A percentile compares a stretch with the other conserved stretches of the same genome.
Conservation (phyloP, 2,113 vertebrate genomes). For the Corythaeola cristata region DNA sequence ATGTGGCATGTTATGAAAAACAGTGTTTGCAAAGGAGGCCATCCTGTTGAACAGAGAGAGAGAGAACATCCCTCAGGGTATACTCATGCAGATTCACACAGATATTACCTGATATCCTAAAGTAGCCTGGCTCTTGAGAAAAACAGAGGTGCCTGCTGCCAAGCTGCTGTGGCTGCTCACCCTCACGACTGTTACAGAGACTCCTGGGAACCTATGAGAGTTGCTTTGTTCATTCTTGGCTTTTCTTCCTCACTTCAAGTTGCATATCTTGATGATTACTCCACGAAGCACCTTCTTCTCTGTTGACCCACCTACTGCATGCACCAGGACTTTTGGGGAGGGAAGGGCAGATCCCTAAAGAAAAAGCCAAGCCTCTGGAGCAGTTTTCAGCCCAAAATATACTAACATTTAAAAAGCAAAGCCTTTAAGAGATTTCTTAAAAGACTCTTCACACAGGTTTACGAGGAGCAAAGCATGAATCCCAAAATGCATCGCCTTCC, state of each 20-base stretch:
- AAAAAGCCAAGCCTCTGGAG: not conserved
- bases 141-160: conserved; percentile 15
- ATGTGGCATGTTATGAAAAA: conserved; percentile 25
- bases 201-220: conserved; percentile 1
- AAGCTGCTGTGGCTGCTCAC: not conserved
- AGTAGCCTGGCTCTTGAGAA: conserved; percentile 16
- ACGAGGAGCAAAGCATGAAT: not conserved
- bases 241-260: not conserved
- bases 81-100: conserved; percentile 25
- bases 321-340: not conserved
- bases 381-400: not conserved
- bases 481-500: not conserved
- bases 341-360: not conserved
- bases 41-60: not conserved
- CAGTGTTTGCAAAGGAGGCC: conserved; percentile 23
- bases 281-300: not conserved
- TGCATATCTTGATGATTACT: not conserved
- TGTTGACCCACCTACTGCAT: not conserved
- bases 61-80: conserved; percentile 46
- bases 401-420: not conserved
- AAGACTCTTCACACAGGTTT: not conserved
- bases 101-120: conserved; percentile 27
- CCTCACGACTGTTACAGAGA: not conserved
- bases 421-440: accelerated
- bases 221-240: conserved; percentile 1